Conservation (phyloP, 2,888 invertebrate genomes). For the Dasysyrphus albostriatus region DNA sequence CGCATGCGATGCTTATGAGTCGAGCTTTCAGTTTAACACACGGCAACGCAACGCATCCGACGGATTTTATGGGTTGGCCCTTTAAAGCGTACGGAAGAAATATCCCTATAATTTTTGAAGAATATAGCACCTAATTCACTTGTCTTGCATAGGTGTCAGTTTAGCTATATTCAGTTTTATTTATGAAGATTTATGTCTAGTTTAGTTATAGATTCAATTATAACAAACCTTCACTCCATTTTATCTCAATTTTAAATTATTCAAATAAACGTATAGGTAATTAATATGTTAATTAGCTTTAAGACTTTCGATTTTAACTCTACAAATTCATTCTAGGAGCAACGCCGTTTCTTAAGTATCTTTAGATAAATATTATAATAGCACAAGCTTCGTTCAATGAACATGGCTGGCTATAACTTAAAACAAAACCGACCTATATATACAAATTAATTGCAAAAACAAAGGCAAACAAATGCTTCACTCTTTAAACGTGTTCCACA, state of each 20-base stretch:
- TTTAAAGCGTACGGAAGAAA: no score
- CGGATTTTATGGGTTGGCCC: no score
- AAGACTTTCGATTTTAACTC: slow-evolving; percentile 57
- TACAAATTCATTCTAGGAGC: neutral
- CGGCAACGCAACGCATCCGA: no score
- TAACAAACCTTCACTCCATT: neutral
- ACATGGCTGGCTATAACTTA: slow-evolving; percentile 26
- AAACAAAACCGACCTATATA: slow-evolving; percentile 45
- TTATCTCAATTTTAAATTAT: slow-evolving; percentile 11
- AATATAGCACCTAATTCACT: no score
- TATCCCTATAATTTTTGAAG: no score
- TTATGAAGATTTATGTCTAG: neutral
- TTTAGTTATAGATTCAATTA: neutral
- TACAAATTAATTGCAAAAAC: slow-evolving; percentile 9
- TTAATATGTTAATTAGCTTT: slow-evolving; percentile 6
- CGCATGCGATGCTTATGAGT: no score
- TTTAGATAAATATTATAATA: slow-evolving; percentile 5
- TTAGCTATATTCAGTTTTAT: neutral
- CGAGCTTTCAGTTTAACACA: no score
- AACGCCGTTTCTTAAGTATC: neutral
- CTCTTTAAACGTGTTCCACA: neutral
- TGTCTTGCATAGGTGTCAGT: no score
- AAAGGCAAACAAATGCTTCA: slow-evolving; percentile 30
- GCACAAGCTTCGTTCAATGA: slow-evolving; percentile 30
- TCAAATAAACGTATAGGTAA: neutral